Percentiles rank a stretch among this genome's conserved stretches.
Conservation (phyloP, 2,113 vertebrate genomes). For the Callionymus lyra region DNA sequence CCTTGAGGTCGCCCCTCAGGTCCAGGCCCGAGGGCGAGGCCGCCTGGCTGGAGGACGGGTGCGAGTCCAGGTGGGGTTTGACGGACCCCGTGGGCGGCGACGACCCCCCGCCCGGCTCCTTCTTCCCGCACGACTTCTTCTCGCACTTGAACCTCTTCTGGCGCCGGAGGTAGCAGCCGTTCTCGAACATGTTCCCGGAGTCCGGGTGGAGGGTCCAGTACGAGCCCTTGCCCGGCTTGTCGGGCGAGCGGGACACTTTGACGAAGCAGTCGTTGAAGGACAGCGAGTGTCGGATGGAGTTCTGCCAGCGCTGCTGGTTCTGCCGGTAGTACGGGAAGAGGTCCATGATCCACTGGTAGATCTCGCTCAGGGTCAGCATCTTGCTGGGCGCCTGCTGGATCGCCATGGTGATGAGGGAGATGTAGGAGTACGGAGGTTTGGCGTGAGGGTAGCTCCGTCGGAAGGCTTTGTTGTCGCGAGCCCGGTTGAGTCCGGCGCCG, state of each 20-base stretch:
- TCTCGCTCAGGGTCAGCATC: conserved; percentile 96
- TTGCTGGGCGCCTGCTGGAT: conserved; percentile 95
- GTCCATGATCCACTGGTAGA: conserved; percentile 99
- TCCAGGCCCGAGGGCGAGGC: conserved; percentile 69
- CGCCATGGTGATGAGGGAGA: conserved; percentile 98
- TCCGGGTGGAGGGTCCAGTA: conserved; percentile 97
- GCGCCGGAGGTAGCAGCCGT: conserved; percentile 92
- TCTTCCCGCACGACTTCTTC: conserved; percentile 71
- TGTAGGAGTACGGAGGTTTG: conserved; percentile 97
- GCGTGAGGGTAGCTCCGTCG: conserved; percentile 93
- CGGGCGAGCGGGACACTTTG: conserved; percentile 92
- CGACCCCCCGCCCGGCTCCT: conserved; percentile 51
- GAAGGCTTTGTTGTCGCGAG: conserved; percentile 82
- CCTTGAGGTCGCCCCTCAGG: conserved; percentile 79
- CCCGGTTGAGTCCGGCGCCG: conserved; percentile 74
- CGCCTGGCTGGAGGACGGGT: conserved; percentile 68
- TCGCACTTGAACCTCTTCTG: conserved; percentile 98
- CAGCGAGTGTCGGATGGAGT: conserved; percentile 95
- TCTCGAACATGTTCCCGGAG: conserved; percentile 98
- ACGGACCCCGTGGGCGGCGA: conserved; percentile 65
- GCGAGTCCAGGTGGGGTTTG: conserved; percentile 66
- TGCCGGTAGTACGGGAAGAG: conserved; percentile 94
- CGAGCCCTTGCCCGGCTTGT: conserved; percentile 96
- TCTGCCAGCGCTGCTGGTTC: conserved; percentile 98
- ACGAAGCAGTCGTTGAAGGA: conserved; percentile 99